A percentile compares a stretch with the other conserved stretches of the same genome.
phyloP scores from a whole-genome alignment of 2,797 vertebrate genomes.

The Ctenosaura bakeri region DNA sequence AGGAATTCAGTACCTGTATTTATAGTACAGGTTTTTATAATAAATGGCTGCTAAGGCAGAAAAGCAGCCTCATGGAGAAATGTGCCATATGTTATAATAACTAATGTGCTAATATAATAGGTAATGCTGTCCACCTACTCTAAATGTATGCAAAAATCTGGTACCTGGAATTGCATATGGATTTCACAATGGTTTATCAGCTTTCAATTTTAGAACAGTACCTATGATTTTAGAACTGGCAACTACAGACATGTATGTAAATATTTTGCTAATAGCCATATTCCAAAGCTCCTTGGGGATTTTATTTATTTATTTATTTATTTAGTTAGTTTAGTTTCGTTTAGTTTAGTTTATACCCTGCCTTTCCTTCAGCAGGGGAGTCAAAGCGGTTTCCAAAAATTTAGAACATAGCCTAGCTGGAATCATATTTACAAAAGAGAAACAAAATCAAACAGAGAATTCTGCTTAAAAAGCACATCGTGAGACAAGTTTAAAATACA shows the following conservation, averaged over 20 bases:
- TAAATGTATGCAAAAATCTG: neutral
- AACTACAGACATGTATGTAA: neutral
- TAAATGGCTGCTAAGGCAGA: slow-evolving; percentile 48
- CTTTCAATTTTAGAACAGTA: neutral
- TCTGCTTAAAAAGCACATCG: no score
- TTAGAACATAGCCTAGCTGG: no score
- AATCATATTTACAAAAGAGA: no score
- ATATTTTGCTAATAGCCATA: no score
- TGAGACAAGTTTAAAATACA: no score
- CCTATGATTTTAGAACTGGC: neutral
- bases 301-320: neutral
- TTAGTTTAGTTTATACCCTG: no score
- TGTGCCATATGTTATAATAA: slow-evolving; percentile 37
- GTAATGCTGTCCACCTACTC: neutral
- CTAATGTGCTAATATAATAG: slow-evolving; percentile 54
- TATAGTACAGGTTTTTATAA: slow-evolving; percentile 55
- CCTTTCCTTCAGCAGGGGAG: no score
- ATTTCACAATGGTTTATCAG: neutral
- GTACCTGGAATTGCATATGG: neutral
- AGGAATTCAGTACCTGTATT: slow-evolving; percentile 47
- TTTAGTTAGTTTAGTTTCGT: no score
- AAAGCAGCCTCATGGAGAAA: slow-evolving; percentile 52
- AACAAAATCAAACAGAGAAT: no score
- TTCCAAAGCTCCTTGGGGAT: neutral
- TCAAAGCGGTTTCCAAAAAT: no score